Conservation (phyloP, 2,113 vertebrate species). For the Mormyrus iriodes region DNA sequence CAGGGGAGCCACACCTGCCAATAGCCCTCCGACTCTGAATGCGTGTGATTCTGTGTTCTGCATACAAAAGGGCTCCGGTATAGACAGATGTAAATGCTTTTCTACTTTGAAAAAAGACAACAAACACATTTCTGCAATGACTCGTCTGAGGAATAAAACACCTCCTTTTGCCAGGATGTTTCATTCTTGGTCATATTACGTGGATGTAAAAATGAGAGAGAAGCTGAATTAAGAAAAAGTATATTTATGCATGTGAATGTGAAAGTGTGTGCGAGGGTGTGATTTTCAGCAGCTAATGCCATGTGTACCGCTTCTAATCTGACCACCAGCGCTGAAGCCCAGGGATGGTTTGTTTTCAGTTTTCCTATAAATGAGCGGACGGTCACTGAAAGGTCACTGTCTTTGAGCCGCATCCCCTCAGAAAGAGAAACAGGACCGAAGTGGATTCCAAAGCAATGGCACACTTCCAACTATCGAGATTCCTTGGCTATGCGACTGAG, state of each 20-base stretch:
- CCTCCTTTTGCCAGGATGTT: neutral
- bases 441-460: neutral
- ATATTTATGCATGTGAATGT: neutral
- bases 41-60: neutral
- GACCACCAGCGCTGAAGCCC: neutral
- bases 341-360: neutral
- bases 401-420: neutral
- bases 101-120: neutral
- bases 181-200: neutral
- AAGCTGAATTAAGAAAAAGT: neutral
- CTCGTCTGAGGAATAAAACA: neutral
- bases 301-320: neutral
- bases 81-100: neutral
- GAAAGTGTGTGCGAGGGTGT: neutral
- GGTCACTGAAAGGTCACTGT: neutral
- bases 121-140: neutral
- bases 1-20: neutral
- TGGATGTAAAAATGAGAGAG: neutral
- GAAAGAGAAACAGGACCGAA: neutral
- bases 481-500: neutral
- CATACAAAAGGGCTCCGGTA: neutral
- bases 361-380: neutral
- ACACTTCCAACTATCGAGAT: neutral
- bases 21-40: neutral
- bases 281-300: neutral